Percentiles rank a stretch among this genome's conserved stretches.
Conservation (phyloP, 2,113 vertebrate species). For the Pogonocichla stellata region DNA sequence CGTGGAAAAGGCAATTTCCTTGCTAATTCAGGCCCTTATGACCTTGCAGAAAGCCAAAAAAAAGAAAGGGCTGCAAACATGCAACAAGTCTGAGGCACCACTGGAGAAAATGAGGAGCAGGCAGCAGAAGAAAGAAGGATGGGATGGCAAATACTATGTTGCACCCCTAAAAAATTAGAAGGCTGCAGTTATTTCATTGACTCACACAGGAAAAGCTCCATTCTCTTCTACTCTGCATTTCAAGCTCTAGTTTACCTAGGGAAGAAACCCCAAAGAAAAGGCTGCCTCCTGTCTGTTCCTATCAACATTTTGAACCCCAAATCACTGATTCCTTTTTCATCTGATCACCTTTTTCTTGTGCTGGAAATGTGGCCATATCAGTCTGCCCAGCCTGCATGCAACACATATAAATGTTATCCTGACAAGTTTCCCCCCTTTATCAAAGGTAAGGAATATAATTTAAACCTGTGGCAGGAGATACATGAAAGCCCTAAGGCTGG, state of each 20-base stretch:
- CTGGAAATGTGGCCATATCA: background rate
- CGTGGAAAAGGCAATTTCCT: background rate
- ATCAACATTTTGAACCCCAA: background rate
- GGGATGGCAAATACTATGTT: background rate
- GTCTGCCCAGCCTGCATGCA: background rate
- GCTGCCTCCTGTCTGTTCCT: background rate
- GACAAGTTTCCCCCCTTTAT: background rate
- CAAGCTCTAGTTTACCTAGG: background rate
- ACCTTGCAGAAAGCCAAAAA: background rate
- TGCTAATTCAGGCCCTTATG: background rate
- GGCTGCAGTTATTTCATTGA: background rate
- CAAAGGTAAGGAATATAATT: background rate
- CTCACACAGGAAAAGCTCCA: background rate
- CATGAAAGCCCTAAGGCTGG: background rate
- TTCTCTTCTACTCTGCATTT: background rate
- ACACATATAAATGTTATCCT: background rate
- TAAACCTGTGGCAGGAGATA: background rate
- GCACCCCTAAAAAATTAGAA: background rate
- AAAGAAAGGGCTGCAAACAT: background rate
- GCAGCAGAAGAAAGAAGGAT: background rate
- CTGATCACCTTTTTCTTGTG: background rate
- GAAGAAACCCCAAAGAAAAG: background rate
- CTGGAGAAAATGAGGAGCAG: background rate
- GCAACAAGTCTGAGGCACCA: accelerated
- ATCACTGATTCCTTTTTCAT: background rate